Base-by-base conservation (phyloP, 2,797 vertebrate genomes). In the Siniperca undulata region DNA sequence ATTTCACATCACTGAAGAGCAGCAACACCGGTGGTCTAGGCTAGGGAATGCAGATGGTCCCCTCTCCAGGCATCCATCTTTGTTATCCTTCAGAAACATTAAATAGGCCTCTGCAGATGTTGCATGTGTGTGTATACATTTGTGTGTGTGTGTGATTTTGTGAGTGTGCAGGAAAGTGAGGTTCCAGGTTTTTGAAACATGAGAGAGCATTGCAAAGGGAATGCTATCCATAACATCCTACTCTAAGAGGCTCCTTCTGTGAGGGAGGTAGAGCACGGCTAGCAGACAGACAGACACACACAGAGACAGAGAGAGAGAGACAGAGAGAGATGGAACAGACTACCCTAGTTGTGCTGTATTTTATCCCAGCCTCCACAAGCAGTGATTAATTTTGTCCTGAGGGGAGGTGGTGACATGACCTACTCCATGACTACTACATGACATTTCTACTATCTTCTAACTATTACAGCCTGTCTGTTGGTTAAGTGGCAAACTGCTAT, bases 171-270 rank as follows among this genome's bases (percentile, higher is more conserved):
- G 77, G 64, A 83, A 86, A 92, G 80, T 66, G 70, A 88, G 75
- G 68, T 73, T 90, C 76, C 66, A 82, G 66, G 75, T 80, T 88
- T 90, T 86, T 76, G 75, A 91, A 92, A 84, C 76, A 61, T 84
- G 81, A 92, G 90, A 71, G 79, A 90, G 75, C 69, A 75, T 55
- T 82, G 84, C 65, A 84, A 58, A 61, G 82, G 78, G 77, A 91
- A 88, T 61, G 81, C 73, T 81, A 89, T 90, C 82, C 84, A 90
- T 89, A 93, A 91, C 88, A 91, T 87, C 87, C 83, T 82, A 91
- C 74, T 85, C 62, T 36, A 74, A 86, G 74, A 81, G 64, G 73
- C 60, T 83, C 81, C 70, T 67, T 67, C 74, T 64, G 38, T 40
- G 42, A 84, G 64, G 22, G 67, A 77, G 61, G 36, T 53, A 59